Base-by-base conservation (phyloP, 2,113 vertebrate genomes). In the Ifrita kowaldi region DNA sequence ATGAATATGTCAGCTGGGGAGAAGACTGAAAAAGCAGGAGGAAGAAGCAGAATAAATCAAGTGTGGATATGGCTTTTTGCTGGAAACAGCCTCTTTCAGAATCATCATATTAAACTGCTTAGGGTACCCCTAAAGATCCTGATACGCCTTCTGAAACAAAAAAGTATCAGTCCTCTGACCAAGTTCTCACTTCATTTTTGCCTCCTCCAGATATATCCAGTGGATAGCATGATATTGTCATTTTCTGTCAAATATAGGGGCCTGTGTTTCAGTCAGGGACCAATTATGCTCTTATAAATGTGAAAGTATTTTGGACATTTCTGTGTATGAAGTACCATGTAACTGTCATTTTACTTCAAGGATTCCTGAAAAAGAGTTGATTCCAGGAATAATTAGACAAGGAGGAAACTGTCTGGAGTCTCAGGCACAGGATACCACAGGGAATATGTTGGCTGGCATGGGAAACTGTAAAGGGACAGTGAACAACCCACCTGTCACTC, bases 351-450 rank as follows among this genome's bases (percentile, higher is more conserved):
- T 90, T 93, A 41, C n/a, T 93, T 87, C 55, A 97, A 99, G 99
- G 94, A 97, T 99, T 96, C 99, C 99, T 1, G 98, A 99, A 98
- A 99, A 99, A 97, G 99, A 99, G 74, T 97, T 97, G 1, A 98
- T 98, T 87, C 98, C 98, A 65, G 99, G 98, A 91, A 96, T 99
- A 94, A 98, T 99, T 94, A 99, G 98, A 96, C 99, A 99, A 95
- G 98, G 98, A 12, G 89, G 97, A 30, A 97, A 98, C 75, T 99
- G 99, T 96, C 96, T 99, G 97, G 99, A 99, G 95, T 98, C 98
- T 86, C 97, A 97, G 49, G 98, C 98, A 83, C 97, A 98, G 30
- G 98, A 99, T 79, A 92, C 96, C 74, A 98, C 98, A 39, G 98
- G 98, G 16, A 98, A 97, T 78, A 81, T 82, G 6, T 88, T 98